Evolutionary conservation across 1,140 invertebrate genomes (phyloP), one percentile per base, ranked within the genome.

Genomic region (Eubasilissa regina): DNA sequence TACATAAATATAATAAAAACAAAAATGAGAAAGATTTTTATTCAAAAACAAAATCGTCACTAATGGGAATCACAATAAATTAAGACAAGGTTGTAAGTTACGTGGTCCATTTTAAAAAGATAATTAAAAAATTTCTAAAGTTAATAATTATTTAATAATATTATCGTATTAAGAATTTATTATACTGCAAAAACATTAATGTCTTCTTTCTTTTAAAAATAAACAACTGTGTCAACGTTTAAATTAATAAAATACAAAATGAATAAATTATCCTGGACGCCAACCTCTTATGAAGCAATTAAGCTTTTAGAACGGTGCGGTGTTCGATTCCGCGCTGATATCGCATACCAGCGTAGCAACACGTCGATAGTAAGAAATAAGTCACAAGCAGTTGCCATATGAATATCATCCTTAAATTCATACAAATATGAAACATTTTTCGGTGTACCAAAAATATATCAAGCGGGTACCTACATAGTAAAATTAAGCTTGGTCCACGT

Each of bases 281-380:
- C 19, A 43, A 43, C 19, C 25, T 64, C 60, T 64, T 64, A 64
- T 64, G 60, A 64, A 64, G 60, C 60, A 64, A 64, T 64, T 64
- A 58, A 64, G 35, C 25, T 64, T 64, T 64, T 51, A 21, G 19
- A 43, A 64, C 60, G 1, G 25, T 35, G 35, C 60, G 60, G 21
- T 35, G 60, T 64, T 64, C 35, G 25, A 64, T 64, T 64, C 35
- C 60, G 60, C 25, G 60, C 25, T 4, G 25, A 13, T 64, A 64
- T 64, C 60, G 35, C 25, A 25, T 64, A 64, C 60, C 35, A 51
- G 11, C 48, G 3, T 13, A 12, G 9, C 11, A 51, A 51, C 48
- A 15, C 48, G 1, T 15, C 9, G 3, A 51, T 51, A 51, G 6
- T 35, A 35, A 35, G 25, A 35, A 35, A 35, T 35, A 35, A 35